Evolutionary conservation across 2,797 vertebrate genomes (phyloP).

Genomic region (Pagetopsis macropterus): DNA sequence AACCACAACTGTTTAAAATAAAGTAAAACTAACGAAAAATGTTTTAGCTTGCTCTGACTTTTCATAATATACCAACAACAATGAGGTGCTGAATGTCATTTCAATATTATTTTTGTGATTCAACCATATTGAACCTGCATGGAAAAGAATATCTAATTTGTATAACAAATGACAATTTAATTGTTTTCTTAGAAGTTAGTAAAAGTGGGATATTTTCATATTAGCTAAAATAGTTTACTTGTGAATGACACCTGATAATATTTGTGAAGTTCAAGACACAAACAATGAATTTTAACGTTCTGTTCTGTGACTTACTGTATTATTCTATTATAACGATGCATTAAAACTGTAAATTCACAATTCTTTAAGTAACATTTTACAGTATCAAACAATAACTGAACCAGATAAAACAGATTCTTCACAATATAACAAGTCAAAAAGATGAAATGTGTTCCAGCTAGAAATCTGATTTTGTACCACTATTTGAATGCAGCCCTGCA

Average conservation of each 20-base stretch:
- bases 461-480: slow-evolving; percentile 4
- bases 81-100: slow-evolving; percentile 3
- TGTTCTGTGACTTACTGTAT: not conserved
- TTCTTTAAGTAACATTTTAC: slow-evolving; percentile 1
- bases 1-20: not conserved
- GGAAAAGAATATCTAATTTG: slow-evolving; percentile 9
- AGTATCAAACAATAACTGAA: not conserved
- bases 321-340: not conserved
- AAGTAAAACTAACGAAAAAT: not conserved
- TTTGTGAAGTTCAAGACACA: slow-evolving; percentile 16
- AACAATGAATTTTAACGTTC: not conserved
- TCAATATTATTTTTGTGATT: not conserved
- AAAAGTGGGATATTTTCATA: slow-evolving; percentile 20
- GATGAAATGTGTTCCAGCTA: not conserved
- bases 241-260: slow-evolving; percentile 40
- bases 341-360: slow-evolving; percentile 10
- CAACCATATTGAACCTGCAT: not conserved
- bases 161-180: slow-evolving; percentile 17
- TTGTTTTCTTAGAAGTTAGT: slow-evolving; percentile 2
- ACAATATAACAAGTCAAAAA: slow-evolving; percentile 1
- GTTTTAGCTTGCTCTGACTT: not conserved
- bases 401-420: not conserved
- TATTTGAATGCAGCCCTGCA: not conserved
- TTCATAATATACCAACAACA: not conserved
- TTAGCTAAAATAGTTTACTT: slow-evolving; percentile 25